A percentile compares a stretch with the other conserved stretches of the same genome.
phyloP scores from a whole-genome alignment of 2,113 vertebrate genomes.

The Vireo altiloquus region DNA sequence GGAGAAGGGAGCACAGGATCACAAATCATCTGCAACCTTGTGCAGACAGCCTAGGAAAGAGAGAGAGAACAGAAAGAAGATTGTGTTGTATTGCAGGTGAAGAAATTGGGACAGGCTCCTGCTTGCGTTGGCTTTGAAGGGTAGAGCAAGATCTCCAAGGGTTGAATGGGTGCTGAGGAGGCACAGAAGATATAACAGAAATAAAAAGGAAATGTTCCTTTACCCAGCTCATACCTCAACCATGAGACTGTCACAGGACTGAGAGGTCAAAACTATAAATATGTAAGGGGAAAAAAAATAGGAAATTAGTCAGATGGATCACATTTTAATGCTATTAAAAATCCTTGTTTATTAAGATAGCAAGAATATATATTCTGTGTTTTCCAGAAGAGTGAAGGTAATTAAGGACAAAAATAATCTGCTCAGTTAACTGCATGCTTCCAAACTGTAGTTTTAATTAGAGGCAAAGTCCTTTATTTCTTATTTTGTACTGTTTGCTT shows the following conservation, averaged over 20 bases:
- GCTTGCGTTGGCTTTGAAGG: not conserved
- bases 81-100: not conserved
- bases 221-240: not conserved
- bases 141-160: not conserved
- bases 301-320: not conserved
- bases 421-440: not conserved
- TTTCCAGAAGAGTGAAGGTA: not conserved
- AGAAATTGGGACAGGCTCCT: not conserved
- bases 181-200: not conserved
- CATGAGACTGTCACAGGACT: not conserved
- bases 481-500: not conserved
- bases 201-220: not conserved
- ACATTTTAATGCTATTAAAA: not conserved
- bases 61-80: not conserved
- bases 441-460: not conserved
- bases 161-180: not conserved
- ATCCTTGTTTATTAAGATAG: not conserved
- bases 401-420: not conserved
- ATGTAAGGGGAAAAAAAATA: not conserved
- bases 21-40: not conserved
- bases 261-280: constrained; percentile 17
- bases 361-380: not conserved
- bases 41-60: not conserved
- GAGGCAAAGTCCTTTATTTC: not conserved
- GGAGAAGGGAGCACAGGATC: not conserved